Evolutionary conservation across 2,888 invertebrate species (phyloP), one percentile per base, ranked within the genome.

Genomic region (Harpalus rubripes): DNA sequence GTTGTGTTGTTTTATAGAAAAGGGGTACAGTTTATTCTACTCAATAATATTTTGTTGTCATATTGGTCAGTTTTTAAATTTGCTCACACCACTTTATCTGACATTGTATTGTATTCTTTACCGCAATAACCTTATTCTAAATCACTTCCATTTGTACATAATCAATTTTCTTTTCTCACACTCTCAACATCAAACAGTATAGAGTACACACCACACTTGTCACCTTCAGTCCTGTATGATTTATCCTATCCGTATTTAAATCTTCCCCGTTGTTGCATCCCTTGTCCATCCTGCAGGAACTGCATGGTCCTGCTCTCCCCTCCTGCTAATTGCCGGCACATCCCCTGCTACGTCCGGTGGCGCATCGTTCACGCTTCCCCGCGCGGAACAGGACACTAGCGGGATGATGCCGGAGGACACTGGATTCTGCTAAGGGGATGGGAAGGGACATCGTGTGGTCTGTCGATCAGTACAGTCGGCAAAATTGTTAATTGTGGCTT

Each of bases 351-450:
- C 68, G 41, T 68, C 68, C 68, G 68, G 68, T 68, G 68, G 68
- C 68, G 15, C 68, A 39, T 68, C 68, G 68, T 41, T 68, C 68
- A 68, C 68, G 68, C 68, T 68, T 15, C 68, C 68, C 68, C 68
- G 68, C 22, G 26, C 41, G 68, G 68, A 68, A 41, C 68, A 41
- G 68, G 41, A 68, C 68, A 68, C 68, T 32, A 32, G 32, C 32
- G 32, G 32, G 32, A 32, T 32, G 32, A 1, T 32, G 32, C 32
- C 5, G 15, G 56, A 15, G 56, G 56, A 56, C 6, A 15, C 56
- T 15, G 56, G 56, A 56, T n/a, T 6, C 56, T 56, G 56, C 7
- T 2, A 56, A 56, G 56, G 59, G 59, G 6, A 18, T 0, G 16
- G 18, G 16, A 56, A 56, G 18, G 59, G 44, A 52, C 44, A 52